Conservation (phyloP, 2,113 vertebrate species). For the Microtus richardsoni region DNA sequence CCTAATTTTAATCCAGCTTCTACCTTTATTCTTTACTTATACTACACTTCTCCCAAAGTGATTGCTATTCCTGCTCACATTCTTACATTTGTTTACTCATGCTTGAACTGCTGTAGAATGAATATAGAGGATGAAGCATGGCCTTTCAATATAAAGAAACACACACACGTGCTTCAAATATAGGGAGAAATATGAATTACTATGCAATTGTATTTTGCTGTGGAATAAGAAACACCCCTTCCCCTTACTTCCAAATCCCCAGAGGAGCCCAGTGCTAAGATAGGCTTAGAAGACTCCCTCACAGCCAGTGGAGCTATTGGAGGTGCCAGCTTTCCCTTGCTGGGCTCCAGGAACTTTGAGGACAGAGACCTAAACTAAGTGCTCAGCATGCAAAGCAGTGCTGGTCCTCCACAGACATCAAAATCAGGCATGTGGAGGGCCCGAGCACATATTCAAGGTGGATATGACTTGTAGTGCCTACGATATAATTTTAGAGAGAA, state of each 20-base stretch:
- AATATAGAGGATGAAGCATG: conserved; percentile 1
- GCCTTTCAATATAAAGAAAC: conserved; percentile 19
- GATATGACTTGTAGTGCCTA: background rate
- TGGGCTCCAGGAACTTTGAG: background rate
- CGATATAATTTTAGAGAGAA: background rate
- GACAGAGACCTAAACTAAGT: background rate
- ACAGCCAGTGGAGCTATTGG: background rate
- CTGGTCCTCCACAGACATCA: background rate
- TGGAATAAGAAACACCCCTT: background rate
- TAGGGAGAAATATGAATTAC: background rate
- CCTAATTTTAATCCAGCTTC: background rate
- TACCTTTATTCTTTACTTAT: background rate
- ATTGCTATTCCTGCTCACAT: background rate
- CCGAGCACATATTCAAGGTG: background rate
- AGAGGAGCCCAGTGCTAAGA: background rate
- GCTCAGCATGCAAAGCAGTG: accelerated
- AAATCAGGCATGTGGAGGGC: background rate
- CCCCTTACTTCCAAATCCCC: background rate
- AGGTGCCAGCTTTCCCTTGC: background rate
- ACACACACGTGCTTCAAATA: background rate
- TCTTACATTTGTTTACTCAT: background rate
- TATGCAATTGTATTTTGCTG: background rate
- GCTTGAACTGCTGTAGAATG: background rate
- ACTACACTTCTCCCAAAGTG: background rate
- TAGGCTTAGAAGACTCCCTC: background rate